Conservation (phyloP, 2,797 vertebrate species). For the Dipus sagitta region DNA sequence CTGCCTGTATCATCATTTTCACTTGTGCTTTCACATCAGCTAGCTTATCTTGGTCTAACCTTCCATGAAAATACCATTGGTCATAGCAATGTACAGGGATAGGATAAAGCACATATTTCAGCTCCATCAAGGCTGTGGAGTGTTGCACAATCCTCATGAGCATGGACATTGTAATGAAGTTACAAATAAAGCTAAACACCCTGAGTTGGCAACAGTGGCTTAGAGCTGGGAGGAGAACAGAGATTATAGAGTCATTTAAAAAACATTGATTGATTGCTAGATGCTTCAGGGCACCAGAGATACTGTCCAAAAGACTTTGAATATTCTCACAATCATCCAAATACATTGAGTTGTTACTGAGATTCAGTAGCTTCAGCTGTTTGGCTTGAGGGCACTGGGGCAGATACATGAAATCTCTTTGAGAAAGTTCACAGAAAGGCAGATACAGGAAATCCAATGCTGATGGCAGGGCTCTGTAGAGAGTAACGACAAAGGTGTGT, state of each 20-base stretch:
- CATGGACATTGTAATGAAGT: constrained; percentile 48
- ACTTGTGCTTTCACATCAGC: constrained; percentile 30
- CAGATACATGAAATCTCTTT: constrained; percentile 51
- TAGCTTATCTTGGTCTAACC: constrained; percentile 37
- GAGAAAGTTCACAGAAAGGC: constrained; percentile 41
- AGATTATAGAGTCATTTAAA: background rate
- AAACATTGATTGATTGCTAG: constrained; percentile 45
- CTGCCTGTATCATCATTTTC: background rate
- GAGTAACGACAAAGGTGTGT: constrained; percentile 1
- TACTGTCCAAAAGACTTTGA: constrained; percentile 40
- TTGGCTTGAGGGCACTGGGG: constrained; percentile 14
- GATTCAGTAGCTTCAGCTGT: constrained; percentile 38
- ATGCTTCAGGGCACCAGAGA: constrained; percentile 6
- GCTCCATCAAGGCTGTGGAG: background rate
- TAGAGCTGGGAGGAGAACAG: background rate
- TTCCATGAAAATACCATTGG: background rate
- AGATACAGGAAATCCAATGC: constrained; percentile 41
- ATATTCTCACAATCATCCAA: constrained; percentile 33
- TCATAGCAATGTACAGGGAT: constrained; percentile 49
- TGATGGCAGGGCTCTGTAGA: constrained; percentile 54
- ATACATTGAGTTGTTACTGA: constrained; percentile 47
- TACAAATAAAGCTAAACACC: constrained; percentile 57
- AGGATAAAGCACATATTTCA: constrained; percentile 60
- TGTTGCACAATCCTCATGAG: constrained; percentile 26
- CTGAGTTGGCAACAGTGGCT: background rate